Evolutionary conservation across 2,113 vertebrate genomes (phyloP).

Genomic region (Neotoma lepida): DNA sequence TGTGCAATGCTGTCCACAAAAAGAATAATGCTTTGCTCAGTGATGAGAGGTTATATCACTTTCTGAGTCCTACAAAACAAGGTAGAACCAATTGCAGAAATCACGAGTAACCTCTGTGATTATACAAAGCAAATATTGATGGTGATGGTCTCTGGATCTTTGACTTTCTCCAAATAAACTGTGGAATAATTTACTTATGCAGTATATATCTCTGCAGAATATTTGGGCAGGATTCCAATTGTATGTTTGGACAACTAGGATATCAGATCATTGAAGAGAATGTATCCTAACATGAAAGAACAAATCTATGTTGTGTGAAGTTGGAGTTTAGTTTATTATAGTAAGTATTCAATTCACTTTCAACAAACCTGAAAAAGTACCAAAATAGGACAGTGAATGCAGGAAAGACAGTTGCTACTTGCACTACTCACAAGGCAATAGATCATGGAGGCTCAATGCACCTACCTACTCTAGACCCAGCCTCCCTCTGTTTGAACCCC

Average conservation of each 20-base stretch:
- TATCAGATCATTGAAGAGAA: background rate
- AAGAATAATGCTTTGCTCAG: background rate
- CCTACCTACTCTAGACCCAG: background rate
- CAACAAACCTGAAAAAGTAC: constrained; percentile 14
- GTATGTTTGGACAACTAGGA: background rate
- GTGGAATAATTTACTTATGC: background rate
- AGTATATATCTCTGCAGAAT: background rate
- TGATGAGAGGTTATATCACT: background rate
- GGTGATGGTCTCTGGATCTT: background rate
- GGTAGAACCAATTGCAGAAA: background rate
- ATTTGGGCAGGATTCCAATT: background rate
- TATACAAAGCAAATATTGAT: background rate
- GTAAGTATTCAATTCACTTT: background rate
- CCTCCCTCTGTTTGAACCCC: background rate
- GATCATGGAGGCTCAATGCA: accelerated
- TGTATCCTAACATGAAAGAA: background rate
- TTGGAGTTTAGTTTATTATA: background rate
- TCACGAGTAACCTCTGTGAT: background rate
- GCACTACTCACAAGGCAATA: background rate
- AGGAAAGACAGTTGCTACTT: background rate
- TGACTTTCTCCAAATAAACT: background rate
- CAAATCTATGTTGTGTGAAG: background rate
- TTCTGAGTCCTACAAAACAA: background rate
- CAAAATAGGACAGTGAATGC: background rate
- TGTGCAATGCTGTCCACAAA: background rate